Evolutionary conservation across 1,140 invertebrate genomes (phyloP), one percentile per base, ranked within the genome.

Genomic region (Nephila pilipes): DNA sequence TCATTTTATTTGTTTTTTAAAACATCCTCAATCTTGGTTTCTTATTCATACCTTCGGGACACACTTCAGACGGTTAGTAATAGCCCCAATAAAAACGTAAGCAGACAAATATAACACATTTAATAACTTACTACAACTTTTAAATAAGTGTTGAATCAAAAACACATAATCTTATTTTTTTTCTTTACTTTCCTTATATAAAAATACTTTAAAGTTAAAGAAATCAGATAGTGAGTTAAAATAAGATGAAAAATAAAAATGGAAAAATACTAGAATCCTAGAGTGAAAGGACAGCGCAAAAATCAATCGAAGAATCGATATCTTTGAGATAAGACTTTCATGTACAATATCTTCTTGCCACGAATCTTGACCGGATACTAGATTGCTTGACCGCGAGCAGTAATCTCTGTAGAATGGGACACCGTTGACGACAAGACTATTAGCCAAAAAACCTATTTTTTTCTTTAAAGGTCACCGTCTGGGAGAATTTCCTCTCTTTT

Each of bases 271-370:
- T 46, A 46, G 6, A 46, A 1, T 46, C 38, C 10, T 38, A 46
- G 18, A 25, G 20, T 55, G 32, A 81, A 32, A 85, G 38, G 38
- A 46, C 38, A 46, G 5, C 38, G 38, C 5, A 75, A 55, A 88
- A 88, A 88, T 88, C 87, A 88, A 88, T 88, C 87, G 29, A 36
- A 20, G 8, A 75, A 69, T 88, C 87, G 87, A 88, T 88, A 54
- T 85, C 57, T 32, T 85, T 22, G 25, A 29, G 87, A 88, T 88
- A 46, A 65, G 87, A 29, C 63, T 88, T 75, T 75, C 63, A 65
- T 65, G 87, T 75, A 22, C 22, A 63, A 87, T 87, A 87, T 87
- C 85, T 87, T 63, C 85, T 63, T 63, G 57, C 60, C 85, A 87
- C 85, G 57, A 87, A 32, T 87, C 57, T 63, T 87, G 85, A 54